Evolutionary conservation across 1,140 invertebrate genomes (phyloP).

Genomic region (Drosophila fuyamai): DNA sequence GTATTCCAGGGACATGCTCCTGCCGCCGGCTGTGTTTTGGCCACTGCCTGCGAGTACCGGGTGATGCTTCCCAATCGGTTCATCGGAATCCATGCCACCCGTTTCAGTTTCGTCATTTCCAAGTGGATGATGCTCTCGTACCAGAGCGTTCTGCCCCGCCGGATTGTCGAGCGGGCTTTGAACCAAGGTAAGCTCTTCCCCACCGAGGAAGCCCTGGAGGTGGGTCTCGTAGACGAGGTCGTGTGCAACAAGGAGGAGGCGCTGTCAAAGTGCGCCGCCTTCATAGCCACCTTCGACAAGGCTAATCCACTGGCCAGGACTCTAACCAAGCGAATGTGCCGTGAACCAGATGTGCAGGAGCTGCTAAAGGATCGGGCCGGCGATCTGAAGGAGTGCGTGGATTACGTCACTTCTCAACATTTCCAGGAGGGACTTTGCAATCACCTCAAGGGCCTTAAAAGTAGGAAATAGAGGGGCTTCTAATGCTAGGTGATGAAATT

Average conservation of each 20-base stretch:
- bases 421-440: slow-evolving; percentile 89
- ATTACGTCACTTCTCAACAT: slow-evolving; percentile 86
- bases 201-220: slow-evolving; percentile 90
- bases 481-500: slow-evolving; percentile 3
- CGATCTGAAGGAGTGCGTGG: slow-evolving; percentile 88
- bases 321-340: slow-evolving; percentile 88
- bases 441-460: slow-evolving; percentile 90
- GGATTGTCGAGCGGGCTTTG: slow-evolving; percentile 90
- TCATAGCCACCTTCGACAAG: slow-evolving; percentile 87
- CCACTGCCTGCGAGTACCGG: slow-evolving; percentile 93
- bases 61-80: slow-evolving; percentile 90
- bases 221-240: slow-evolving; percentile 90
- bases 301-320: slow-evolving; percentile 87
- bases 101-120: slow-evolving; percentile 90
- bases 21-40: slow-evolving; percentile 93
- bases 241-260: slow-evolving; percentile 89
- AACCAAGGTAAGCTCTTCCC: slow-evolving; percentile 90
- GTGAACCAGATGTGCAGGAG: slow-evolving; percentile 86
- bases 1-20: slow-evolving; percentile 89
- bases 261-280: slow-evolving; percentile 88
- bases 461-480: slow-evolving; percentile 52
- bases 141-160: slow-evolving; percentile 75
- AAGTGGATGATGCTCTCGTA: slow-evolving; percentile 89
- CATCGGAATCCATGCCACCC: slow-evolving; percentile 92
- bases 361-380: slow-evolving; percentile 87